phyloP scores from a whole-genome alignment of 2,797 vertebrate species.

The Psittacula derbiana region DNA sequence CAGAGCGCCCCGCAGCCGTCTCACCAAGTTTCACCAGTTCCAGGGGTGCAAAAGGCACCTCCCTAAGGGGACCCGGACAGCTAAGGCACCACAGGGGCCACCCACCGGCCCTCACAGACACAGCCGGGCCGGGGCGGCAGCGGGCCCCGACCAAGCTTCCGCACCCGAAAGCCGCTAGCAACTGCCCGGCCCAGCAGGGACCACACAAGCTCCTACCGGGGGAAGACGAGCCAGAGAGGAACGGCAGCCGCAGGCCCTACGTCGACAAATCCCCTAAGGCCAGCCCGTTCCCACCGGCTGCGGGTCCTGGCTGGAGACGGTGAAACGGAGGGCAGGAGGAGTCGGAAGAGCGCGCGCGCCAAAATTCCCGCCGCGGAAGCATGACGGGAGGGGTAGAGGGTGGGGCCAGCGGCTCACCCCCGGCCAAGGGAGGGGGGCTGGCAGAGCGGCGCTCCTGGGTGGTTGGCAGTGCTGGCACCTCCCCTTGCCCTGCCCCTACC shows the following conservation, averaged over 20 bases:
- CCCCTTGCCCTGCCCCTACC: neutral
- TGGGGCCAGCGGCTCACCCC: rapidly evolving
- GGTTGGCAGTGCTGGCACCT: rapidly evolving
- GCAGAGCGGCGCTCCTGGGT: rapidly evolving
- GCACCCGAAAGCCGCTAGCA: rapidly evolving
- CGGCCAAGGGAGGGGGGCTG: neutral
- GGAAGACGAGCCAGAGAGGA: rapidly evolving
- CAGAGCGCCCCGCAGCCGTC: rapidly evolving
- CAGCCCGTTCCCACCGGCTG: neutral
- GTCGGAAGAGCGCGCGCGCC: rapidly evolving
- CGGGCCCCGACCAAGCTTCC: no score
- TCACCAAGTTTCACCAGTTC: neutral
- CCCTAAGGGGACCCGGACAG: neutral
- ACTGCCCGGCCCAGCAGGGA: rapidly evolving
- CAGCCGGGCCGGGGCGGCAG: neutral
- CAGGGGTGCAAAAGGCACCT: neutral
- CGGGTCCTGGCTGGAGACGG: rapidly evolving
- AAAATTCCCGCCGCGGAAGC: constrained; percentile 63
- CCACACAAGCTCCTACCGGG: rapidly evolving
- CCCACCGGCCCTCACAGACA: neutral
- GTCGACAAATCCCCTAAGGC: neutral
- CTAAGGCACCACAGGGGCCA: neutral
- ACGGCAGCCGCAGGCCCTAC: rapidly evolving
- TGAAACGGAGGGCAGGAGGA: rapidly evolving
- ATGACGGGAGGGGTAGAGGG: neutral